Percentiles rank a stretch among this genome's conserved stretches.
These are phyloP conservation scores for Lysiphlebus fabarum DNA, from an alignment of 1,140 invertebrate species.

Conservation along the genomic window DNA sequence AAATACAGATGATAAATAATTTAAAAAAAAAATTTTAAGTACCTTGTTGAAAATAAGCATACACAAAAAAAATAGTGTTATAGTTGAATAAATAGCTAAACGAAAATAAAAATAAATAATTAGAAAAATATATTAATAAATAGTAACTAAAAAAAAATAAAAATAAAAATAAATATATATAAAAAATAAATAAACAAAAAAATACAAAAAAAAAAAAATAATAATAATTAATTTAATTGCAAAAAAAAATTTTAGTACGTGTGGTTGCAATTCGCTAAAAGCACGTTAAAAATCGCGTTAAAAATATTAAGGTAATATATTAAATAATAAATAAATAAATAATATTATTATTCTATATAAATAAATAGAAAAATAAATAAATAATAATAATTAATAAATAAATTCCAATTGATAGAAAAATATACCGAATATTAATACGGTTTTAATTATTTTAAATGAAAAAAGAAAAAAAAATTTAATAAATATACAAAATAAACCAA, in stretches of 20 bases:
- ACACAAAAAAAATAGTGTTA: conserved; percentile 19
- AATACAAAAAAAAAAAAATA: conserved; percentile 13
- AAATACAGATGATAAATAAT: conserved; percentile 29
- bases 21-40: conserved; percentile 38
- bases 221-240: conserved; percentile 13
- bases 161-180: not conserved
- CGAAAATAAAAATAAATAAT: conserved; percentile 18
- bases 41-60: conserved; percentile 54
- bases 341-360: not conserved
- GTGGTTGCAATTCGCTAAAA: conserved; percentile 4
- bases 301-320: conserved; percentile 1
- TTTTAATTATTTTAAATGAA: too few species aligned
- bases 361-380: conserved; percentile 7
- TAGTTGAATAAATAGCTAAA: conserved; percentile 15
- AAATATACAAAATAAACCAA: too few species aligned
- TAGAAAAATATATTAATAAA: conserved; percentile 11
- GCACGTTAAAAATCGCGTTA: conserved; percentile 25
- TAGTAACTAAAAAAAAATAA: not conserved
- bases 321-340: conserved; percentile 4
- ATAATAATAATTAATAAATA: not conserved
- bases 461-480: too few species aligned
- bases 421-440: not conserved
- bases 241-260: conserved; percentile 12
- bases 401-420: not conserved
- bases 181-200: conserved; percentile 8